A percentile compares a stretch with the other conserved stretches of the same genome.
Evolutionary conservation across 2,797 vertebrate species (phyloP).

Genomic region (Pyrocephalus nanus): DNA sequence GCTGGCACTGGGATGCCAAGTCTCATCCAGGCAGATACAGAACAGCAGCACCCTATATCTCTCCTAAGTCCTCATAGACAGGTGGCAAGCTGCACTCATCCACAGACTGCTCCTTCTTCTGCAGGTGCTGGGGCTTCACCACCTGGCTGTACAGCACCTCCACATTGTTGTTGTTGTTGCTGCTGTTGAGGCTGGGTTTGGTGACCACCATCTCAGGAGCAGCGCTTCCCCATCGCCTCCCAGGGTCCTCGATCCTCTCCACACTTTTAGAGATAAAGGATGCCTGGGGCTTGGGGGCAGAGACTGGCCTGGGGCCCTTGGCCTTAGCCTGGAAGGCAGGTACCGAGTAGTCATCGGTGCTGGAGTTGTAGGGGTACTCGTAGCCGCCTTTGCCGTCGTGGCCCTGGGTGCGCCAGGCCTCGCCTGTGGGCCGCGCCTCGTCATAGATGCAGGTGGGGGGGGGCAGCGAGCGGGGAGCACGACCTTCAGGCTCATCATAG

Average conservation of each 20-base stretch:
- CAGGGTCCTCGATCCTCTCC: constrained; percentile 54
- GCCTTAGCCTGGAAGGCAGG: constrained; percentile 60
- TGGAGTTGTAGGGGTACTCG: constrained; percentile 79
- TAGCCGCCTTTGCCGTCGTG: constrained; percentile 58
- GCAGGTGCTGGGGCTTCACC: constrained; percentile 63
- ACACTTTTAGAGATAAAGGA: neutral
- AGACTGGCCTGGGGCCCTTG: constrained; percentile 82
- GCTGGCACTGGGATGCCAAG: neutral
- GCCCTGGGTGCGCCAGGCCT: constrained; percentile 81
- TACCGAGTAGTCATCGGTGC: constrained; percentile 73
- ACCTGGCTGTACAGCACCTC: constrained; percentile 84
- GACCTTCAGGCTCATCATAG: constrained; percentile 92
- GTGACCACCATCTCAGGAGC: constrained; percentile 43
- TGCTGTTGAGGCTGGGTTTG: constrained; percentile 77
- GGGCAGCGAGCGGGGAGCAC: constrained; percentile 55
- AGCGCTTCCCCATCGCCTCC: neutral
- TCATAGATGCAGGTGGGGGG: constrained; percentile 77
- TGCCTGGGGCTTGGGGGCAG: constrained; percentile 85
- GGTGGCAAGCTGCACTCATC: constrained; percentile 17
- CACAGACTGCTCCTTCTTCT: constrained; percentile 62
- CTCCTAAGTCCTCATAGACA: constrained; percentile 67
- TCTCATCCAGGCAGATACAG: neutral
- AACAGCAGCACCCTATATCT: neutral
- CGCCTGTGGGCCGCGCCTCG: constrained; percentile 72
- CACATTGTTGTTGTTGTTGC: constrained; percentile 78